These are phyloP conservation scores for Aphodius granarius DNA, from an alignment of 2,888 invertebrate genomes.

Conservation along the genomic window DNA sequence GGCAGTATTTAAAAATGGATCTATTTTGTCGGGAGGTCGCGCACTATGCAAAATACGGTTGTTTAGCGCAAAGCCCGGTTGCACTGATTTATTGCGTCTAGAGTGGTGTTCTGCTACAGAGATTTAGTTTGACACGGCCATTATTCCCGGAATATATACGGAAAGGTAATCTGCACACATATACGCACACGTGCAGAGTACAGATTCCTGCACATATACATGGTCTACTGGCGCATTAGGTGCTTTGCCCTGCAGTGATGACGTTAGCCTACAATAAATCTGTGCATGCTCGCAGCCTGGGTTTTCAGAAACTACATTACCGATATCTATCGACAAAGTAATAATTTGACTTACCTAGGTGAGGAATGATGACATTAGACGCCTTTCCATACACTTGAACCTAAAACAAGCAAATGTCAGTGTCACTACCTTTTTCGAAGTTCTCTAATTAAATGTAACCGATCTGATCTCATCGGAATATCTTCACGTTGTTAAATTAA, in stretches of 20 bases:
- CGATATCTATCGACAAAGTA: not conserved
- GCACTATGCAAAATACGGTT: constrained; percentile 19
- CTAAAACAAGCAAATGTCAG: too few relatives aligned
- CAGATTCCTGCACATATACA: not conserved
- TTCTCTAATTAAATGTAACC: too few relatives aligned
- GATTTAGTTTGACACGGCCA: constrained; percentile 14
- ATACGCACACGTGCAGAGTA: not conserved
- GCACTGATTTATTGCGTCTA: constrained; percentile 22
- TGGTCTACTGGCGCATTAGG: not conserved
- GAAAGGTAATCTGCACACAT: constrained; percentile 11
- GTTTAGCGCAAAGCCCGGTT: constrained; percentile 17
- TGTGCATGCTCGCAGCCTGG: not conserved
- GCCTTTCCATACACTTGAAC: too few relatives aligned
- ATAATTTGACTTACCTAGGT: too few relatives aligned
- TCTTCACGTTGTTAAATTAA: too few relatives aligned
- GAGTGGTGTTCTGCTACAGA: constrained; percentile 2
- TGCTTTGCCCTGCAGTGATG: not conserved
- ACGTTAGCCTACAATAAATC: not conserved
- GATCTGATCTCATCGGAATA: too few relatives aligned
- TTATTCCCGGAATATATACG: constrained; percentile 8
- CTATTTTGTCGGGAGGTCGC: constrained; percentile 19
- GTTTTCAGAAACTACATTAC: not conserved
- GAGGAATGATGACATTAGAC: too few relatives aligned
- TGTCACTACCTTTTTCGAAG: too few relatives aligned
- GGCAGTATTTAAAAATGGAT: constrained; percentile 28